phyloP scores from a whole-genome alignment of 2,888 invertebrate genomes.

The Nomada hirtipes region DNA sequence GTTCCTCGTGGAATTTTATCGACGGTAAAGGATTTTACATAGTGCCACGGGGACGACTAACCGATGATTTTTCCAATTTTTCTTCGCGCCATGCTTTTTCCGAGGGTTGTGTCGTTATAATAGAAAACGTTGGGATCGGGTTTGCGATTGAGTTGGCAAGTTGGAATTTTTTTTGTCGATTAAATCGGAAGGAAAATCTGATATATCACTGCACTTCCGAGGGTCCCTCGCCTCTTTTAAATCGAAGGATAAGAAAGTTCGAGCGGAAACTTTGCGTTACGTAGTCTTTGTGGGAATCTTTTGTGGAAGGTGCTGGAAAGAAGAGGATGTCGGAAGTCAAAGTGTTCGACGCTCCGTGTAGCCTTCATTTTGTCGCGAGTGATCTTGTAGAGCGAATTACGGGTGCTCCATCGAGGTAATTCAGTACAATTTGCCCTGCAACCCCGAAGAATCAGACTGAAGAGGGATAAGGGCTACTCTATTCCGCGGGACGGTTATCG shows the following conservation, averaged over 20 bases:
- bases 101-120: too few species aligned
- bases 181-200: neutral
- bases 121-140: too few species aligned
- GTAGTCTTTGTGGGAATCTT: neutral
- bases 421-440: slow-evolving; percentile 64
- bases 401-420: slow-evolving; percentile 55
- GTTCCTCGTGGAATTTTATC: neutral
- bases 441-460: slow-evolving; percentile 48
- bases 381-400: slow-evolving; percentile 7
- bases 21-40: neutral
- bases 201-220: neutral
- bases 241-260: neutral
- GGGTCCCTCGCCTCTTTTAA: neutral
- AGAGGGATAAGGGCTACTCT: slow-evolving; percentile 54
- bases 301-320: neutral
- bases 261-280: neutral
- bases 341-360: slow-evolving; percentile 35
- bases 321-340: slow-evolving; percentile 13
- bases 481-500: slow-evolving; percentile 64
- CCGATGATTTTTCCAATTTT: neutral
- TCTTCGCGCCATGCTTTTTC: too few species aligned
- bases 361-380: slow-evolving; percentile 53
- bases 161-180: neutral
- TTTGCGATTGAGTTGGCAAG: too few species aligned
- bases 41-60: neutral